Base-by-base conservation (phyloP, 2,888 invertebrate species). In the Parthenolecanium corni region DNA sequence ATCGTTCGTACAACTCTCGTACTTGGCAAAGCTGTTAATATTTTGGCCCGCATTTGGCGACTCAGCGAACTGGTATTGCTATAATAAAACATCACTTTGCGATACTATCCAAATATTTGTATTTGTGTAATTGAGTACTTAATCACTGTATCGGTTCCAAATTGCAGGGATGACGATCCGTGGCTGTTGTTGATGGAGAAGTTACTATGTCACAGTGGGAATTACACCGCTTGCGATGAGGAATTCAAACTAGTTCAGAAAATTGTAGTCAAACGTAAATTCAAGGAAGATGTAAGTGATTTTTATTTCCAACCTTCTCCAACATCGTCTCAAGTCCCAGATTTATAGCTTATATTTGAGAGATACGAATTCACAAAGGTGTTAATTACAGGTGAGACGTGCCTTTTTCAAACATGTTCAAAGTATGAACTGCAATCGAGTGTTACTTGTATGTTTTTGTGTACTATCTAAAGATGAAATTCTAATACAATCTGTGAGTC, bases 391-490 rank as follows among this genome's bases (percentile, higher is more conserved):
- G 58, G 21, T 49, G 11, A 25, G 14, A 38, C n/a, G 58, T 31
- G 36, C 36, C 3, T 58, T 58, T 49, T 58, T 58, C 23, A 38
- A 58, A 3, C 58, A 49, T n/a, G 21, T 58, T 6, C 31, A 18
- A 6, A 36, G 38, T 36, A 20, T 21, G 9, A 31, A 46, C 3
- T 31, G 25, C 21, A 58, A 58, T 31, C 23, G 47, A 12, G 38
- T 58, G 14, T 38, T 58, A 18, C 12, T 58, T 14, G 49, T 58
- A 5, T 47, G 58, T 21, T 58, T 58, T 14, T 58, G 58, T 25
- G 20, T 49, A 9, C 47, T 58, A n/a, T 25, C 58, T n/a, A 49
- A 58, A 16, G 58, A 58, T 18, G 47, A 58, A 4, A 18, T 49
- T 4, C 21, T 58, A 4, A 38, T 58, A 12, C 47, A 58, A 11